Evolutionary conservation across 2,113 vertebrate genomes (phyloP), one percentile per base, ranked within the genome.

Genomic region (Kryptolebias marmoratus): DNA sequence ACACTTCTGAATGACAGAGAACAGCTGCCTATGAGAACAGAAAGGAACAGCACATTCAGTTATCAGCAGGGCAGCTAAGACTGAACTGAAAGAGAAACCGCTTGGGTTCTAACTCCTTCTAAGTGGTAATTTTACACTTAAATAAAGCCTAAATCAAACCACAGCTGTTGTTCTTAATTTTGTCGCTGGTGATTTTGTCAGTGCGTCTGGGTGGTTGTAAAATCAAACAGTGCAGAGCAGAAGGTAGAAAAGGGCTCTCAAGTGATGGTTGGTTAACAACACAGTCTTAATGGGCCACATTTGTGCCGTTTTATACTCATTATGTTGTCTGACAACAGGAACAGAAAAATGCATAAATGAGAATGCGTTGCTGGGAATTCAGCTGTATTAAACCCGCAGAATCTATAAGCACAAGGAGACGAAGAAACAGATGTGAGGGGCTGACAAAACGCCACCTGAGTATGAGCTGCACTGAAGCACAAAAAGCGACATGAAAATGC

Each of bases 231-330:
- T 5, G 15, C 42, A 47, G 53, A 68, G 44, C 67, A 69, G 67
- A 59, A 50, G 56, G 55, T 36, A 16, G 31, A 30, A 59, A 59
- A 50, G 14, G 12, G 56, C 67, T 59, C 56, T 59, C 45, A 16
- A 69, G 67, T 50, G 67, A 69, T 2, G n/a, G 47, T 32, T 49
- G 56, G 55, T 50, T 59, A 59, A 59, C 31, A 56, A 16, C 47
- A 11, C 27, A 50, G 67, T 42, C 31, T 49, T 69, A 69, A 69
- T 39, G 67, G 55, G 67, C 48, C 67, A 59, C 45, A 69, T 59
- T 58, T 69, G 45, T 27, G 55, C 42, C n/a, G 22, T 65, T 65
- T 42, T 22, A 59, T 16, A 50, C 54, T 58, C 18, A 45, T 67
- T 67, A 66, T 56, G 27, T 30, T 56, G 39, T 45, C 64, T 56